Percentiles rank a stretch among this genome's conserved stretches.
phyloP scores from a whole-genome alignment of 2,113 vertebrate species.

The Tautogolabrus adspersus region DNA sequence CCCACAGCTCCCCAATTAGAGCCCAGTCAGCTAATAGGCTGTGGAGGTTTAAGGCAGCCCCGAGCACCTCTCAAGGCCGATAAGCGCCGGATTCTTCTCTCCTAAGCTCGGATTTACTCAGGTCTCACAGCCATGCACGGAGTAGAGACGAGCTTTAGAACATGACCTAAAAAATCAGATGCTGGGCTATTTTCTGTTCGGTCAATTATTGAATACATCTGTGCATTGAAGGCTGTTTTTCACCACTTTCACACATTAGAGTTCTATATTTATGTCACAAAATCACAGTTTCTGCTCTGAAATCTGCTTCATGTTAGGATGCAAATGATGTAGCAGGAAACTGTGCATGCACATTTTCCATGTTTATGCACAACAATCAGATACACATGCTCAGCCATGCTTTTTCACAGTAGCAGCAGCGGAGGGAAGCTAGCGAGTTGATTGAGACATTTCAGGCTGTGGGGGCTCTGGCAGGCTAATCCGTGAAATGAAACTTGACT shows the following conservation, averaged over 20 bases:
- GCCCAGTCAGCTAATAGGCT: constrained; percentile 75
- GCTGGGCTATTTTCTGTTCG: constrained; percentile 22
- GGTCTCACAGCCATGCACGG: constrained; percentile 65
- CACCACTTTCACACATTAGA: not conserved
- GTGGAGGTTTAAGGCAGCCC: constrained; percentile 63
- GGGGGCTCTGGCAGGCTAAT: constrained; percentile 78
- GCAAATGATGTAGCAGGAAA: constrained; percentile 50
- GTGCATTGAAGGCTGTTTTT: not conserved
- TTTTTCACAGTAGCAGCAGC: constrained; percentile 42
- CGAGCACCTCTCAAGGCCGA: constrained; percentile 73
- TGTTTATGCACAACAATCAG: constrained; percentile 9
- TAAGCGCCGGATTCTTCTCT: constrained; percentile 79
- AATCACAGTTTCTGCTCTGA: constrained; percentile 54
- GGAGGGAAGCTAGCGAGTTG: constrained; percentile 53
- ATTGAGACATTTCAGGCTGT: constrained; percentile 80
- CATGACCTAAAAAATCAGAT: constrained; percentile 73
- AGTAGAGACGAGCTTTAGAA: constrained; percentile 58
- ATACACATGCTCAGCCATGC: constrained; percentile 28
- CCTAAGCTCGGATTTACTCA: constrained; percentile 78
- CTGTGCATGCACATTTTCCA: constrained; percentile 20
- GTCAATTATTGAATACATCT: constrained; percentile 13
- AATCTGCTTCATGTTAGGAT: constrained; percentile 39
- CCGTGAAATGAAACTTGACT: constrained; percentile 81
- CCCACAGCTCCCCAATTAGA: constrained; percentile 77
- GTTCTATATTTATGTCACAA: constrained; percentile 18